Conservation (phyloP, 2,888 invertebrate genomes). For the Eurois occulta region DNA sequence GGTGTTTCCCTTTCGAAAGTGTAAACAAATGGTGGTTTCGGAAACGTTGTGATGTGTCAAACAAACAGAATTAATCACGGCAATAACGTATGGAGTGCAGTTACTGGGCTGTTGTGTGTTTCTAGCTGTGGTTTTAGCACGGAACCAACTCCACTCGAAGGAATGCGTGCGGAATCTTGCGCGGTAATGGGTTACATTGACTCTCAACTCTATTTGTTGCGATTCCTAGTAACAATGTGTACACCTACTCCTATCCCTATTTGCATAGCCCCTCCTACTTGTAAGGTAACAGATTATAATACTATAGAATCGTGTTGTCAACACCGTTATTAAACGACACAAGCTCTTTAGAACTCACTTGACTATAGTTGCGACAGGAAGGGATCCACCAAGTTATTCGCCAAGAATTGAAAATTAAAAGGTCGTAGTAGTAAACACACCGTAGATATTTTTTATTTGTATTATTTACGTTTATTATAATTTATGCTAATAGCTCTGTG, state of each 20-base stretch:
- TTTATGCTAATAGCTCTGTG: slow-evolving; percentile 35
- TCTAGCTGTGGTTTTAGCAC: slow-evolving; percentile 15
- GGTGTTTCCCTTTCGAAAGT: slow-evolving; percentile 58
- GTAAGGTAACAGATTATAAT: background rate
- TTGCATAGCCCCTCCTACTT: background rate
- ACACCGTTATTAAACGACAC: background rate
- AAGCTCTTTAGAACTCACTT: background rate
- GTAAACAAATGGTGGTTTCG: slow-evolving; percentile 56
- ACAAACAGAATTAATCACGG: slow-evolving; percentile 67
- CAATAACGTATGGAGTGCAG: slow-evolving; percentile 55
- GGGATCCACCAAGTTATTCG: background rate
- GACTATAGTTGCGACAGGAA: background rate
- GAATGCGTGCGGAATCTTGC: background rate
- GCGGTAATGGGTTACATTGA: background rate
- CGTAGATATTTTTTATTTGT: slow-evolving; percentile 7
- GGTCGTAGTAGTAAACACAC: slow-evolving; percentile 7
- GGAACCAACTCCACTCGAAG: background rate
- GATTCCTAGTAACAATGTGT: background rate
- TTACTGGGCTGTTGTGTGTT: slow-evolving; percentile 42
- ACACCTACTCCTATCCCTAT: background rate
- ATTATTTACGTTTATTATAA: slow-evolving; percentile 23
- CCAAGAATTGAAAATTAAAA: background rate
- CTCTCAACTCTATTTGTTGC: background rate
- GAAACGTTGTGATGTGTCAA: slow-evolving; percentile 65
- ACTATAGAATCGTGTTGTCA: background rate